Conservation (phyloP, 1,140 invertebrate genomes). For the Anoplolepis gracilipes region DNA sequence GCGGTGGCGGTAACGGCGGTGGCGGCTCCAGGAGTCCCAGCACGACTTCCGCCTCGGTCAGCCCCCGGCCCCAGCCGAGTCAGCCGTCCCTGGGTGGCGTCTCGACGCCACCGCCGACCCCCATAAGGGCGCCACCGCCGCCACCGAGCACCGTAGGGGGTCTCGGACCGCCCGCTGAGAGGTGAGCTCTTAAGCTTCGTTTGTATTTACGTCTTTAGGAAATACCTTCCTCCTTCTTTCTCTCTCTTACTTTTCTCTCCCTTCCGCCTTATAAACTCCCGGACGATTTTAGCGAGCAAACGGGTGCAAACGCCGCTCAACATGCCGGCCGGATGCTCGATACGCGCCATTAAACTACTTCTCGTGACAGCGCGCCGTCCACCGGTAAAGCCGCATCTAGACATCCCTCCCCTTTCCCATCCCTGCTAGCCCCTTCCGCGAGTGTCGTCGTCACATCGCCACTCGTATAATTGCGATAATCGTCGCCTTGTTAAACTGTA, state of each 20-base stretch:
- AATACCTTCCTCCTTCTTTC: slow-evolving; percentile 78
- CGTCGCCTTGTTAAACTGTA: slow-evolving; percentile 78
- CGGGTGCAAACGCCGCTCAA: slow-evolving; percentile 68
- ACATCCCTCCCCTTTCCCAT: slow-evolving; percentile 59
- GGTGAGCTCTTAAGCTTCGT: slow-evolving; percentile 82
- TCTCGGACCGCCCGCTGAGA: slow-evolving; percentile 82
- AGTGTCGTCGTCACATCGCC: slow-evolving; percentile 39
- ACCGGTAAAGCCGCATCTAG: slow-evolving; percentile 58
- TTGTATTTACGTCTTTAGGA: slow-evolving; percentile 84
- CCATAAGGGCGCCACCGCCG: slow-evolving; percentile 78
- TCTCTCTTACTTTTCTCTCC: slow-evolving; percentile 7
- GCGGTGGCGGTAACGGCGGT: slow-evolving; percentile 69
- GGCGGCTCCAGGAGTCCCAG: slow-evolving; percentile 83
- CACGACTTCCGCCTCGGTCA: slow-evolving; percentile 84
- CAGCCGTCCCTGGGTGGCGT: slow-evolving; percentile 82
- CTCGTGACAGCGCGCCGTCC: slow-evolving; percentile 49
- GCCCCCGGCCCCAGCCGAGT: slow-evolving; percentile 82
- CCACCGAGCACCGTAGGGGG: slow-evolving; percentile 78
- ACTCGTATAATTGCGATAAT: slow-evolving; percentile 78
- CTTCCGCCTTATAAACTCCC: slow-evolving; percentile 55
- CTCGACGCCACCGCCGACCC: slow-evolving; percentile 82
- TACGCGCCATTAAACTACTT: slow-evolving; percentile 84
- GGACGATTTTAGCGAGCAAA: slow-evolving; percentile 58
- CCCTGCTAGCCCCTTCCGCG: slow-evolving; percentile 1
- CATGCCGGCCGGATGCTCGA: slow-evolving; percentile 80